Percentiles rank a stretch among this genome's conserved stretches.
Conservation (phyloP, 2,888 invertebrate genomes). For the Antheraea assamensis region DNA sequence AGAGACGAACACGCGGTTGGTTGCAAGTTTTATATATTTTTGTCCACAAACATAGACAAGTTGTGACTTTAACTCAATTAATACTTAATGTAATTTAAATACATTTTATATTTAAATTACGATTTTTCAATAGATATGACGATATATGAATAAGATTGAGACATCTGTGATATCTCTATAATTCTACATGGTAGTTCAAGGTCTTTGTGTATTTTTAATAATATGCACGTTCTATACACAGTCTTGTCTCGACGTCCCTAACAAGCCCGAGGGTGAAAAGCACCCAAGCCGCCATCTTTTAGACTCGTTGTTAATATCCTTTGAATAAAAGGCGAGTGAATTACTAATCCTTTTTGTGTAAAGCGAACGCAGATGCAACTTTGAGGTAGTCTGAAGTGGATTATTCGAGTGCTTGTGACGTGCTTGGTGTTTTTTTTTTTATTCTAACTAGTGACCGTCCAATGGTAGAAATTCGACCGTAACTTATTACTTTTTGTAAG, state of each 20-base stretch:
- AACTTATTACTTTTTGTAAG: too few relatives aligned
- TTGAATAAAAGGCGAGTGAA: neutral
- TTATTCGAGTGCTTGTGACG: slow-evolving; percentile 12
- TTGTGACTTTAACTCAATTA: neutral
- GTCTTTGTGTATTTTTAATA: neutral
- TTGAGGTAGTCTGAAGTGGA: slow-evolving; percentile 13
- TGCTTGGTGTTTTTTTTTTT: neutral
- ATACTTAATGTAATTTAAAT: neutral
- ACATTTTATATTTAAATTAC: neutral
- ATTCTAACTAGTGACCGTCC: neutral
- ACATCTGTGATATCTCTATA: neutral
- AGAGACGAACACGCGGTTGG: neutral
- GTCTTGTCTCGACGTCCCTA: neutral
- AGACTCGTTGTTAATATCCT: neutral
- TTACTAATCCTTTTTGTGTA: slow-evolving; percentile 17
- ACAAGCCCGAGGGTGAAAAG: slow-evolving; percentile 4
- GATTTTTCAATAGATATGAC: neutral
- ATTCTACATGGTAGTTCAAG: neutral
- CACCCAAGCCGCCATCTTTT: slow-evolving; percentile 10
- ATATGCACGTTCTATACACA: neutral
- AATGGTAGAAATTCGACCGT: too few relatives aligned
- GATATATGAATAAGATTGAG: too few relatives aligned
- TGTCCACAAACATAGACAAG: neutral
- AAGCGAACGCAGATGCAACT: slow-evolving; percentile 16
- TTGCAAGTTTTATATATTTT: neutral